Percentiles rank a stretch among this genome's conserved stretches.
phyloP scores from a whole-genome alignment of 2,888 invertebrate species.

The Mamestra brassicae region DNA sequence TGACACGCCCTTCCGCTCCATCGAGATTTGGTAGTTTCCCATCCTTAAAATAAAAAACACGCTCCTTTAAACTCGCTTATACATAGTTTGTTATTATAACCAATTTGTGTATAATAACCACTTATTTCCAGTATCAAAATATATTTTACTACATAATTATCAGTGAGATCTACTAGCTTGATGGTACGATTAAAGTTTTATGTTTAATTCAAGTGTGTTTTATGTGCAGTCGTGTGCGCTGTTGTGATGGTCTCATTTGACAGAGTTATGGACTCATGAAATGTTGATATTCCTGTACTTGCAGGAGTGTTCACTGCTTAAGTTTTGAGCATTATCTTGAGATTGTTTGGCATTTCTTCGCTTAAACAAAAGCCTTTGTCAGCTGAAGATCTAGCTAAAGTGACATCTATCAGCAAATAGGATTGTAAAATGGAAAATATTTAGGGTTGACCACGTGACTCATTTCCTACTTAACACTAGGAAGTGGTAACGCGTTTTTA shows the following conservation, averaged over 20 bases:
- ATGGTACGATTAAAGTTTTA: conserved; percentile 21
- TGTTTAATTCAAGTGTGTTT: conserved; percentile 42
- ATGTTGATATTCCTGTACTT: not conserved
- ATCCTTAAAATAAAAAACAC: no score
- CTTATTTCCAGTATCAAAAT: no score
- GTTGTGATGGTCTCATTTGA: conserved; percentile 19
- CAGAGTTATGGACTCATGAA: conserved; percentile 14
- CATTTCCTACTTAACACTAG: no score
- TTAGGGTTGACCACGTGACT: not conserved
- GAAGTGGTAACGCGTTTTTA: no score
- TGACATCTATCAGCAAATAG: not conserved
- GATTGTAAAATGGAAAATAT: not conserved
- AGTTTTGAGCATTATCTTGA: not conserved
- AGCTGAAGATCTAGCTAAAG: not conserved
- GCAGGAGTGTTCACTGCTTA: not conserved
- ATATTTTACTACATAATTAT: no score
- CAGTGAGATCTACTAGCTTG: no score
- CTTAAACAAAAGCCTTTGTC: not conserved
- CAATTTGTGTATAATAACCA: no score
- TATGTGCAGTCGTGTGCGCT: not conserved
- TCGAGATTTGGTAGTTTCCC: no score
- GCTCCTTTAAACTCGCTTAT: no score
- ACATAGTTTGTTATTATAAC: no score
- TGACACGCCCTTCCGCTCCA: no score
- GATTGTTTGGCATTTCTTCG: not conserved